Percentiles rank a stretch among this genome's conserved stretches.
phyloP scores from a whole-genome alignment of 2,113 vertebrate species.

The Microcebus griseorufus region DNA sequence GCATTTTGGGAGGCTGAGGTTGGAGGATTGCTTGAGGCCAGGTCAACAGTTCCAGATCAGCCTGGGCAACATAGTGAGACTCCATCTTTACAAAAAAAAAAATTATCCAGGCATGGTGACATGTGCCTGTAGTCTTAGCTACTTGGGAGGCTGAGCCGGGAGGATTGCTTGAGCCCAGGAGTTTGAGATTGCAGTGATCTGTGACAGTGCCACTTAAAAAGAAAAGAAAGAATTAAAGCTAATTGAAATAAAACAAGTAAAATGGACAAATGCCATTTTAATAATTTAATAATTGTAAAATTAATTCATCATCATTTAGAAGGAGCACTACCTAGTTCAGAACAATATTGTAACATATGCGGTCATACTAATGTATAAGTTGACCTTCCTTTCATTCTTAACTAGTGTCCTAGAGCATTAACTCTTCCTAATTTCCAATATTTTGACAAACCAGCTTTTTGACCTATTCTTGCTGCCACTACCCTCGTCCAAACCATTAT shows the following conservation, averaged over 20 bases:
- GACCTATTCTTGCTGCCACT: neutral
- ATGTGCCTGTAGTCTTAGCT: too few relatives aligned
- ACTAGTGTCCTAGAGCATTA: neutral
- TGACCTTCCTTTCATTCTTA: neutral
- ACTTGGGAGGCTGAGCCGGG: too few relatives aligned
- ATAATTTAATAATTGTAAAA: neutral
- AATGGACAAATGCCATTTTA: neutral
- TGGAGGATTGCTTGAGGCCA: too few relatives aligned
- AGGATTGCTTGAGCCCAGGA: too few relatives aligned
- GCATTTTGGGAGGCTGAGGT: too few relatives aligned
- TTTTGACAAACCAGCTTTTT: neutral
- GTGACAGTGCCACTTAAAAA: too few relatives aligned
- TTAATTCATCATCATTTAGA: neutral
- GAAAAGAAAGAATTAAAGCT: too few relatives aligned
- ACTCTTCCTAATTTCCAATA: neutral
- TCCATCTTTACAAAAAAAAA: too few relatives aligned
- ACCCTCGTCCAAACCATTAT: neutral
- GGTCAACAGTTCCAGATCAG: too few relatives aligned
- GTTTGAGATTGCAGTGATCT: too few relatives aligned
- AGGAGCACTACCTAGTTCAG: neutral
- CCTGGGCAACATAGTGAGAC: too few relatives aligned
- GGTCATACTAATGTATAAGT: neutral
- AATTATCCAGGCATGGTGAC: too few relatives aligned
- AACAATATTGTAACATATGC: neutral
- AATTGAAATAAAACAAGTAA: neutral